Evolutionary conservation across 1,140 invertebrate genomes (phyloP).

Genomic region (Ctenoplectra terminalis): DNA sequence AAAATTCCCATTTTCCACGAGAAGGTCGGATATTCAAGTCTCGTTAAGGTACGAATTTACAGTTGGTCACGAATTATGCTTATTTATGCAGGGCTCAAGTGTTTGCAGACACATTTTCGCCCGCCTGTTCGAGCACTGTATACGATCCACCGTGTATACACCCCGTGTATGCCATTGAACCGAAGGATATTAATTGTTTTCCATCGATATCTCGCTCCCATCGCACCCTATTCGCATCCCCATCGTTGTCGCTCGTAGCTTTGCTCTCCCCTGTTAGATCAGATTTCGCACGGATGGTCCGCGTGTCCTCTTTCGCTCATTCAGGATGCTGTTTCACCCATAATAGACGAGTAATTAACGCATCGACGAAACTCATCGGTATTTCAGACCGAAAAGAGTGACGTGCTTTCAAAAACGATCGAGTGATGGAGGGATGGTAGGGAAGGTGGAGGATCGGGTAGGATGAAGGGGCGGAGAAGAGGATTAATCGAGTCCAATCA

Average conservation of each 20-base stretch:
- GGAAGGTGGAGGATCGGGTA: too few relatives aligned
- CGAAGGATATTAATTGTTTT: conserved; percentile 66
- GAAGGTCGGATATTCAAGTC: background rate
- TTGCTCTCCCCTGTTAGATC: background rate
- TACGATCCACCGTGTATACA: background rate
- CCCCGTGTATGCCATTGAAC: conserved; percentile 1
- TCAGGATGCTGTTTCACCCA: conserved; percentile 4
- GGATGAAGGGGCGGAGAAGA: background rate
- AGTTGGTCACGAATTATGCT: conserved; percentile 26
- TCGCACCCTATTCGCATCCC: background rate
- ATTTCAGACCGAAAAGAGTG: conserved; percentile 47
- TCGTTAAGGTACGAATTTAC: conserved; percentile 35
- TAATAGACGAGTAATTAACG: conserved; percentile 67
- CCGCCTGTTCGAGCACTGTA: background rate
- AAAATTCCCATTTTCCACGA: background rate
- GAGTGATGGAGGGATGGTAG: background rate
- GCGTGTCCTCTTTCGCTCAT: background rate
- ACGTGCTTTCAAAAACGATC: conserved; percentile 59
- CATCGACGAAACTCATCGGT: conserved; percentile 42
- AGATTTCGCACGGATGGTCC: background rate
- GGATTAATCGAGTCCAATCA: conserved; percentile 7
- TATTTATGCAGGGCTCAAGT: conserved; percentile 44
- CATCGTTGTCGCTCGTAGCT: too few relatives aligned
- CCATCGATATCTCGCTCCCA: conserved; percentile 26
- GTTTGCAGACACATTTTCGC: conserved; percentile 30